phyloP scores from a whole-genome alignment of 23 tunicate species.

The Trididemnum nubilum region DNA sequence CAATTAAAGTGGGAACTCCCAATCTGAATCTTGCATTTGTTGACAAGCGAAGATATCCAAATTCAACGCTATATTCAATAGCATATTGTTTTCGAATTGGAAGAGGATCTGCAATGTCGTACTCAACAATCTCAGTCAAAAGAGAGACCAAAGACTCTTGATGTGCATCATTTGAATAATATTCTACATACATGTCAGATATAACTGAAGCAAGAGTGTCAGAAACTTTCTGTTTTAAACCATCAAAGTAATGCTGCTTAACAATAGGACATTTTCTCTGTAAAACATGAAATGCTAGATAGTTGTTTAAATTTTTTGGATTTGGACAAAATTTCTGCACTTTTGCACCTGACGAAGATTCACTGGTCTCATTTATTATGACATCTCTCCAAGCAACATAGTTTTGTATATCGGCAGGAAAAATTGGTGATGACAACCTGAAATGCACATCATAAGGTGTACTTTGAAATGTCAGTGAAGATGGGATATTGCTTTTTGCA shows the following conservation, averaged over 20 bases:
- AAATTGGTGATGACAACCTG: constrained; percentile 42
- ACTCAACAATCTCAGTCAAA: not conserved
- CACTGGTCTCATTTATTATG: not conserved
- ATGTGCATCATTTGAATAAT: constrained; percentile 17
- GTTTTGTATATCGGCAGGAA: constrained; percentile 19
- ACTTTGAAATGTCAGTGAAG: constrained; percentile 36
- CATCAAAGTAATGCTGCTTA: constrained; percentile 9
- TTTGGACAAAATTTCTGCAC: not conserved
- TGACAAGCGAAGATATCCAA: constrained; percentile 91
- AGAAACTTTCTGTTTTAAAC: constrained; percentile 16
- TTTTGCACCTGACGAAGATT: not conserved
- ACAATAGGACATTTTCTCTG: constrained; percentile 38
- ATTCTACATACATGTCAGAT: constrained; percentile 23
- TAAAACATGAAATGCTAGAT: constrained; percentile 27
- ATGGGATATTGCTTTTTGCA: constrained; percentile 20
- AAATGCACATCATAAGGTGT: constrained; percentile 62
- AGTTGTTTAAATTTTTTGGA: not conserved
- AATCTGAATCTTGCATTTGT: constrained; percentile 65
- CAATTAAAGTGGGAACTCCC: constrained; percentile 78
- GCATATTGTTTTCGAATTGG: constrained; percentile 72
- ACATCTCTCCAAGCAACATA: constrained; percentile 16
- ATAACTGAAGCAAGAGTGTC: constrained; percentile 8
- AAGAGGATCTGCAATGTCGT: constrained; percentile 36
- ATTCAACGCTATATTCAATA: constrained; percentile 87
- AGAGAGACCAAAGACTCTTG: not conserved